These are phyloP conservation scores for Lasioglossum calceatum DNA, from an alignment of 2,888 invertebrate species.

Conservation along the genomic window DNA sequence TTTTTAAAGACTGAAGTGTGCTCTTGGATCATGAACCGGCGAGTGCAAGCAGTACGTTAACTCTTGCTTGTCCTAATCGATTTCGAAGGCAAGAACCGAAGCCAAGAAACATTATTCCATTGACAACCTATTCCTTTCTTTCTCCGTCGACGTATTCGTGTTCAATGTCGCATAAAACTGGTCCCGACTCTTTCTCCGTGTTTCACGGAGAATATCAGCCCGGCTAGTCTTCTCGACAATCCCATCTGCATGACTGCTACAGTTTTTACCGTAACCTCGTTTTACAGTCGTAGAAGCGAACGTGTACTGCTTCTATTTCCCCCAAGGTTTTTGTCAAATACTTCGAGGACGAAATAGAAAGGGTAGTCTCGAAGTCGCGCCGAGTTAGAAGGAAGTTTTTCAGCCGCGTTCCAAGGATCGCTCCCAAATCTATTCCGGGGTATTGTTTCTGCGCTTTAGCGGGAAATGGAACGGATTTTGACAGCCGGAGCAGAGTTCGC, in stretches of 20 bases:
- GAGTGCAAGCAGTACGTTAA: neutral
- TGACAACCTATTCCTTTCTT: neutral
- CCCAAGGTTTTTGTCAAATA: neutral
- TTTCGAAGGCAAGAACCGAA: neutral
- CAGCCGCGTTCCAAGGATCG: too few species aligned
- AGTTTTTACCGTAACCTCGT: neutral
- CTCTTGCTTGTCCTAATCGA: neutral
- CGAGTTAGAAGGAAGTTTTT: neutral
- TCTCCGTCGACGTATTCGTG: neutral
- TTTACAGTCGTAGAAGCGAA: neutral
- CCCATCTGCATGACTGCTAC: neutral
- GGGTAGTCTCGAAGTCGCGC: conserved; percentile 1
- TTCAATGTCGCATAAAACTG: neutral
- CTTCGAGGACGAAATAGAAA: conserved; percentile 13
- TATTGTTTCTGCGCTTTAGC: too few species aligned
- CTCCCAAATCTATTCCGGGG: too few species aligned
- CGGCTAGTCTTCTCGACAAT: neutral
- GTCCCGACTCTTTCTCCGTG: neutral
- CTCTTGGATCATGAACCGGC: conserved; percentile 1
- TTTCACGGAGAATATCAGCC: neutral
- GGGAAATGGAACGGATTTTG: too few species aligned
- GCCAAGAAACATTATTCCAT: neutral
- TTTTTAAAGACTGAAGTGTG: neutral
- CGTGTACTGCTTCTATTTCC: conserved; percentile 17
- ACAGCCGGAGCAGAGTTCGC: too few species aligned